Evolutionary conservation across 2,888 invertebrate genomes (phyloP).

Genomic region (Rhagonycha lutea): DNA sequence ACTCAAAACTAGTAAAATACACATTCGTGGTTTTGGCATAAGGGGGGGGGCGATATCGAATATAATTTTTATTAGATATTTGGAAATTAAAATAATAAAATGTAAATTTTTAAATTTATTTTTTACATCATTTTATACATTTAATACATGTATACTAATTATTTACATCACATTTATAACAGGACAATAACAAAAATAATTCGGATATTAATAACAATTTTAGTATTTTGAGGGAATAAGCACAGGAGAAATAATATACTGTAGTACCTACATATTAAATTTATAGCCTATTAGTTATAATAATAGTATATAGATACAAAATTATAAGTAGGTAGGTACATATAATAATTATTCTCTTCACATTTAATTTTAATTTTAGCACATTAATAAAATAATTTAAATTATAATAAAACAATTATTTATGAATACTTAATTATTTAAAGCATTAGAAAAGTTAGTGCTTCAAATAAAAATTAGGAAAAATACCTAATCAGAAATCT

Average conservation of each 20-base stretch:
- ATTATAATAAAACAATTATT: too few relatives aligned
- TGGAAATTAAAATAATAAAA: background rate
- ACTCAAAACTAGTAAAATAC: too few relatives aligned
- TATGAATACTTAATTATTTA: background rate
- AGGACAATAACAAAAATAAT: constrained; percentile 51
- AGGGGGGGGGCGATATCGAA: too few relatives aligned
- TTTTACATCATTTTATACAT: constrained; percentile 40
- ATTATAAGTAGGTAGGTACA: background rate
- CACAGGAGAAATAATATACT: constrained; percentile 11
- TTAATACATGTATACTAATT: constrained; percentile 53
- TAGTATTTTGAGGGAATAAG: constrained; percentile 25
- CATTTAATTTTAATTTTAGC: background rate
- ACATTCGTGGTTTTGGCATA: too few relatives aligned
- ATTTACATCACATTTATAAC: constrained; percentile 41
- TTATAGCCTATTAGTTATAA: background rate
- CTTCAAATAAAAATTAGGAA: background rate
- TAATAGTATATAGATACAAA: background rate
- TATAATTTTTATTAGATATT: too few relatives aligned
- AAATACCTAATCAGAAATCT: background rate
- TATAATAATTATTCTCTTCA: background rate
- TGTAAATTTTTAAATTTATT: constrained; percentile 20
- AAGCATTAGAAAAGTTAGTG: background rate
- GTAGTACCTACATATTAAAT: background rate
- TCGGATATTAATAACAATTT: constrained; percentile 40
- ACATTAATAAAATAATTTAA: background rate